These are phyloP conservation scores for Venturia canescens DNA, from an alignment of 1,140 invertebrate genomes.

Conservation along the genomic window DNA sequence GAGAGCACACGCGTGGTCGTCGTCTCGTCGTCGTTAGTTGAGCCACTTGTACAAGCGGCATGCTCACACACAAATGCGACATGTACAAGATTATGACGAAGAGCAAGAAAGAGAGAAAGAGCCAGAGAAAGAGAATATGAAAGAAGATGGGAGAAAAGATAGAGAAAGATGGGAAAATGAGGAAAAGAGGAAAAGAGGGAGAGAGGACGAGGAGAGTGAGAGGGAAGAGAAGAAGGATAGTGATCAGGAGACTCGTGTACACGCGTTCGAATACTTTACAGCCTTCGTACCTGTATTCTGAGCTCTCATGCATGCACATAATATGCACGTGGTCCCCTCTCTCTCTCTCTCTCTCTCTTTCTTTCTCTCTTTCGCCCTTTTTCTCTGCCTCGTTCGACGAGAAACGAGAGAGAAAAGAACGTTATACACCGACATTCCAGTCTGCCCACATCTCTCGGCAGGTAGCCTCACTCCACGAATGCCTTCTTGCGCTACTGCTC, in stretches of 20 bases:
- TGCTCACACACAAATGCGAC: slow-evolving; percentile 9
- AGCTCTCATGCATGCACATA: slow-evolving; percentile 29
- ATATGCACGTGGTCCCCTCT: slow-evolving; percentile 27
- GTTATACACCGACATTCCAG: slow-evolving; percentile 44
- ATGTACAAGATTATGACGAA: neutral
- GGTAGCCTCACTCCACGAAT: slow-evolving; percentile 34
- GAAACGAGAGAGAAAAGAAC: slow-evolving; percentile 27
- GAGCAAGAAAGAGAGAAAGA: neutral
- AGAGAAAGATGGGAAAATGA: neutral
- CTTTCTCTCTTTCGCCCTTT: no score
- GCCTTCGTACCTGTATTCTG: slow-evolving; percentile 36
- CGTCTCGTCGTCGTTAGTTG: slow-evolving; percentile 18
- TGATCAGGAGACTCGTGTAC: neutral
- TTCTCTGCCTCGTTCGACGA: neutral
- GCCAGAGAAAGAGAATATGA: neutral
- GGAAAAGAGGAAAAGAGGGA: no score
- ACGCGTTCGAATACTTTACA: slow-evolving; percentile 36
- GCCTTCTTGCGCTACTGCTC: slow-evolving; percentile 32
- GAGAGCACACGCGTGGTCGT: slow-evolving; percentile 12
- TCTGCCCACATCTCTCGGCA: slow-evolving; percentile 44
- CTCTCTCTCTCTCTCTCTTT: slow-evolving; percentile 1
- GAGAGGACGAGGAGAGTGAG: neutral
- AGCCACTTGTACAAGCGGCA: slow-evolving; percentile 22
- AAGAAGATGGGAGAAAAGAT: neutral
- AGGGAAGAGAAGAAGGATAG: neutral